A percentile compares a stretch with the other conserved stretches of the same genome.
These are phyloP conservation scores for Gallirallus australis DNA, from an alignment of 2,797 vertebrate genomes.

Conservation along the genomic window DNA sequence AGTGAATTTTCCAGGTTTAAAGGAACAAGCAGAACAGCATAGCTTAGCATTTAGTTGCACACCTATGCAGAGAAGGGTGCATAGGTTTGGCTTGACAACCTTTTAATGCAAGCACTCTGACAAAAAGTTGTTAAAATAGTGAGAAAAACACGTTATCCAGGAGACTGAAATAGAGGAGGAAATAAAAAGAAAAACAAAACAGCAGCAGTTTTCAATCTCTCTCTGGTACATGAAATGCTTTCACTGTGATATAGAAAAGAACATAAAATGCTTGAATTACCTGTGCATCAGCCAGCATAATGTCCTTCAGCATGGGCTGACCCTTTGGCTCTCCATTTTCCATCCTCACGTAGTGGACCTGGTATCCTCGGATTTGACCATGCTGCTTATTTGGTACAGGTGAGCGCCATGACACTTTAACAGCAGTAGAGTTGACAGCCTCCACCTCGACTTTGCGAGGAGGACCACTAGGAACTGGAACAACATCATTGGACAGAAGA, in stretches of 20 bases:
- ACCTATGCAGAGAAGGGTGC: not conserved
- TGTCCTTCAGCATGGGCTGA: slow-evolving; percentile 97
- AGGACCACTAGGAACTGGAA: slow-evolving; percentile 99
- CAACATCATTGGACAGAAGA: slow-evolving; percentile 97
- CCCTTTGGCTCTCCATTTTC: slow-evolving; percentile 96
- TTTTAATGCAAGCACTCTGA: not conserved
- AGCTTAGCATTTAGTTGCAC: not conserved
- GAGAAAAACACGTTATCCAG: not conserved
- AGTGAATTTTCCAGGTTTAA: not conserved
- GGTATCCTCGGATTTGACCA: slow-evolving; percentile 98
- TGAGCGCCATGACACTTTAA: slow-evolving; percentile 99
- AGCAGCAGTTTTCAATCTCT: not conserved
- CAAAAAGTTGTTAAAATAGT: not conserved
- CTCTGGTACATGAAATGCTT: not conserved
- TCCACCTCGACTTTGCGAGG: slow-evolving; percentile 99
- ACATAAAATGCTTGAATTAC: slow-evolving; percentile 74
- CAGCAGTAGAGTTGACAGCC: slow-evolving; percentile 99
- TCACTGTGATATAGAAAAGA: not conserved
- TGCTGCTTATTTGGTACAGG: slow-evolving; percentile 98
- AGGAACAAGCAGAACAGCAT: not conserved
- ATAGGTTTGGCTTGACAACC: not conserved
- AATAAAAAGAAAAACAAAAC: not conserved
- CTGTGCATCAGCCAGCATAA: slow-evolving; percentile 98
- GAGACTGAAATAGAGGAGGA: not conserved
- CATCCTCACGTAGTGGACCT: slow-evolving; percentile 99